Conservation (phyloP, 2,888 invertebrate species). For the Leptodirus hochenwartii region DNA sequence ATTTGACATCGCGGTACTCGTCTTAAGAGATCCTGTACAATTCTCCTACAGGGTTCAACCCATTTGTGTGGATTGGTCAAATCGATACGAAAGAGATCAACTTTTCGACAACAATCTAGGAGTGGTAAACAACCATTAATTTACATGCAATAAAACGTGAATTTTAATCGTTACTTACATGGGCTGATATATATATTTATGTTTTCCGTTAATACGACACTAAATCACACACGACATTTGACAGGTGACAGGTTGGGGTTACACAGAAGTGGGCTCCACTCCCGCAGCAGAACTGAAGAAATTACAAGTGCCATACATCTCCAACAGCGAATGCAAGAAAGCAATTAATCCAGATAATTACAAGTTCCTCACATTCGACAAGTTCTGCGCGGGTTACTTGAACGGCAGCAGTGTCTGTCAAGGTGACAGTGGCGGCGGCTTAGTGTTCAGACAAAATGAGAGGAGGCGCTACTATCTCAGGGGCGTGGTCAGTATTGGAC, state of each 20-base stretch:
- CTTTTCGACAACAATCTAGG: background rate
- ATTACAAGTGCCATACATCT: conserved; percentile 14
- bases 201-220: too few species aligned
- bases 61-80: conserved; percentile 11
- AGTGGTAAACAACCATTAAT: too few species aligned
- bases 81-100: background rate
- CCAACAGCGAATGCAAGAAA: conserved; percentile 13
- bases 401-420: conserved; percentile 26
- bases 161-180: too few species aligned
- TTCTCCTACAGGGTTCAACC: conserved; percentile 12
- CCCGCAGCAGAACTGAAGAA: conserved; percentile 16
- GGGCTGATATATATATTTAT: too few species aligned
- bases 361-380: conserved; percentile 14
- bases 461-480: conserved; percentile 23
- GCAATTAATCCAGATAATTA: conserved; percentile 7
- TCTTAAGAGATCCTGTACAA: conserved; percentile 10
- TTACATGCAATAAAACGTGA: too few species aligned
- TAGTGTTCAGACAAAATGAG: conserved; percentile 21
- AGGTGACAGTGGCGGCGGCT: conserved; percentile 31
- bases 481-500: conserved; percentile 28
- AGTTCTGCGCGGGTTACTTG: conserved; percentile 18
- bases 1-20: conserved; percentile 13
- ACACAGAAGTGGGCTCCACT: conserved; percentile 13
- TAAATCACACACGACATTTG: conserved; percentile 6
- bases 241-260: conserved; percentile 22